Evolutionary conservation across 2,113 vertebrate species (phyloP).

Genomic region (Albula goreensis): DNA sequence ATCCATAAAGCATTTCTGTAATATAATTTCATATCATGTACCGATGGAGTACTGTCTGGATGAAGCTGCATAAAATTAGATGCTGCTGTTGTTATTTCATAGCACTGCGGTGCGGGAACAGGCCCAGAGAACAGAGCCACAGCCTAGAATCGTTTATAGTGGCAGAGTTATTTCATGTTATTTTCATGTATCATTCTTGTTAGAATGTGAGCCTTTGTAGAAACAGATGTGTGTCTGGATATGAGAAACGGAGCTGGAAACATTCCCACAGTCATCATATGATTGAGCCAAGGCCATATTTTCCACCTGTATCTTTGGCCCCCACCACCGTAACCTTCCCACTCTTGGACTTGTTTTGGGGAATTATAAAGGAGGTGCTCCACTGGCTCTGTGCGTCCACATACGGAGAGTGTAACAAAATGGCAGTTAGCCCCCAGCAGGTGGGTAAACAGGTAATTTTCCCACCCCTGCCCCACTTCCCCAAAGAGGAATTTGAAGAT

Average conservation of each 20-base stretch:
- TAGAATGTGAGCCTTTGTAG: too few relatives aligned
- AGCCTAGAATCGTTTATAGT: neutral
- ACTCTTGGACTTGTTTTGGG: constrained; percentile 29
- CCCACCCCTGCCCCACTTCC: neutral
- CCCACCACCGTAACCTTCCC: constrained; percentile 20
- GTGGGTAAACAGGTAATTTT: constrained; percentile 65
- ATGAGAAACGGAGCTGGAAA: neutral
- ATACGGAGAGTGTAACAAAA: constrained; percentile 61
- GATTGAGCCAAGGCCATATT: constrained; percentile 26
- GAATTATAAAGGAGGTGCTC: constrained; percentile 54
- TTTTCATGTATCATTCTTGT: neutral
- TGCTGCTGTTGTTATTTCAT: neutral
- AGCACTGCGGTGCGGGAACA: neutral
- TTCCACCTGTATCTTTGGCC: constrained; percentile 20
- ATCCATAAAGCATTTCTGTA: constrained; percentile 7
- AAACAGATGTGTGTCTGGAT: neutral
- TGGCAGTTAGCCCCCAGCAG: constrained; percentile 49
- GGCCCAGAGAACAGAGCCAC: neutral
- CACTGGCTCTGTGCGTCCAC: constrained; percentile 15
- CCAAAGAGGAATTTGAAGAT: constrained; percentile 58
- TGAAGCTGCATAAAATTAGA: constrained; percentile 6
- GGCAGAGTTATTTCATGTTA: neutral
- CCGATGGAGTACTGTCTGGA: neutral
- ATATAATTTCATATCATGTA: neutral
- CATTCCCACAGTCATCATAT: neutral